These are phyloP conservation scores for Australoheros facetus DNA, from an alignment of 2,797 vertebrate species.

Conservation along the genomic window DNA sequence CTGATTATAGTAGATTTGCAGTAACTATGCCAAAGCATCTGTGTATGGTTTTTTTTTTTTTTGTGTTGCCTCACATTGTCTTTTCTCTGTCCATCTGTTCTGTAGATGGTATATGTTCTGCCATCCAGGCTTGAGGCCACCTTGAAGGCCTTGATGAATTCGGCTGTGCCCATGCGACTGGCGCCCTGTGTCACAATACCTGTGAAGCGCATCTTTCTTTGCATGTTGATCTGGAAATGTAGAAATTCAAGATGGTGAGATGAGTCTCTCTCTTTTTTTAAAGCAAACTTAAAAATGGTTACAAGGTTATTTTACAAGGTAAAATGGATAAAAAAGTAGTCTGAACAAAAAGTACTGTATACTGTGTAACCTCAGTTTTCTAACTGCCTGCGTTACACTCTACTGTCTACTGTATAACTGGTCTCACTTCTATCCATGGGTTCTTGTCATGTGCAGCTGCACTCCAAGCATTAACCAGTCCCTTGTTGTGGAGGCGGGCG, in stretches of 20 bases:
- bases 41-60: neutral
- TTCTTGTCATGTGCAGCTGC: slow-evolving; percentile 89
- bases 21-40: neutral
- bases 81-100: slow-evolving; percentile 59
- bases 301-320: too few relatives aligned
- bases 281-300: neutral
- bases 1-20: too few relatives aligned
- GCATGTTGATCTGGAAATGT: slow-evolving; percentile 85
- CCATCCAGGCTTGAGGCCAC: slow-evolving; percentile 90
- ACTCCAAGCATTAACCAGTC: slow-evolving; percentile 97
- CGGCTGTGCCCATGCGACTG: slow-evolving; percentile 84
- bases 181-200: slow-evolving; percentile 93
- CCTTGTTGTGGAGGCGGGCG: slow-evolving; percentile 89
- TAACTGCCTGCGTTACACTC: neutral
- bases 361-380: neutral
- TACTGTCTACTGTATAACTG: neutral
- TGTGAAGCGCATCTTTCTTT: slow-evolving; percentile 87
- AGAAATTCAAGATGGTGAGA: neutral
- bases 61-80: slow-evolving; percentile 77
- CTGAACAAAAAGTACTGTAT: neutral
- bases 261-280: neutral
- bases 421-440: slow-evolving; percentile 92
- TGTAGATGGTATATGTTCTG: slow-evolving; percentile 79
- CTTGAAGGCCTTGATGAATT: slow-evolving; percentile 90
- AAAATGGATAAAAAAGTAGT: neutral